A percentile compares a stretch with the other conserved stretches of the same genome.
Conservation (phyloP, 2,797 vertebrate genomes). For the Ctenopoma multispine region DNA sequence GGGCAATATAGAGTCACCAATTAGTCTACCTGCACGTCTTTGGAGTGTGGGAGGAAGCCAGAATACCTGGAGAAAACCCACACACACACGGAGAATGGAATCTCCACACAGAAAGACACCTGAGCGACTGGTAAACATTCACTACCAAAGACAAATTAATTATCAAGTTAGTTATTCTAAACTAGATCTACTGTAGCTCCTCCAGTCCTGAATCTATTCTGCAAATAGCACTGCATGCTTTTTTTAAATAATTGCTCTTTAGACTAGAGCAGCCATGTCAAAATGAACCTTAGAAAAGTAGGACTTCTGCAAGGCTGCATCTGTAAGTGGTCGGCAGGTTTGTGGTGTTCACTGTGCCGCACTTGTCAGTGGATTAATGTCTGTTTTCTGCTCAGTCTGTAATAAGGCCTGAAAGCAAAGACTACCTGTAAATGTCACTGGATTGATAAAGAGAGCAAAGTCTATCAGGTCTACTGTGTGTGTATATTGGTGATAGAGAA, state of each 20-base stretch:
- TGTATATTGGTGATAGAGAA: slow-evolving; percentile 29
- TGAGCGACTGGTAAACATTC: too few species aligned
- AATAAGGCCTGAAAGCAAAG: slow-evolving; percentile 58
- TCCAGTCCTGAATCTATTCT: neutral
- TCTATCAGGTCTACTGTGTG: slow-evolving; percentile 46
- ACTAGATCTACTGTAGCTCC: slow-evolving; percentile 4
- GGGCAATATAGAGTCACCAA: too few species aligned
- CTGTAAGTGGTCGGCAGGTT: neutral
- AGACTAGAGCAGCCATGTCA: neutral
- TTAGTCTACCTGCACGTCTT: too few species aligned
- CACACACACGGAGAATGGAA: too few species aligned
- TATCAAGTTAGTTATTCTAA: slow-evolving; percentile 14
- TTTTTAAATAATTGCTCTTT: slow-evolving; percentile 17
- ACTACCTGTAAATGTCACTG: slow-evolving; percentile 66
- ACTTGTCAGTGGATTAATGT: slow-evolving; percentile 43
- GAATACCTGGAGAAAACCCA: too few species aligned
- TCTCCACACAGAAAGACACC: too few species aligned
- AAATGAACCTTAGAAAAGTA: neutral
- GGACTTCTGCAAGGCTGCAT: neutral
- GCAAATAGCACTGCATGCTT: neutral
- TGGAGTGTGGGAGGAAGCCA: too few species aligned
- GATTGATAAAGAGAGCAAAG: slow-evolving; percentile 51
- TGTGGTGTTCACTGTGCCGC: slow-evolving; percentile 17
- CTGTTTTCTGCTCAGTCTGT: slow-evolving; percentile 31
- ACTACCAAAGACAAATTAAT: neutral